These are phyloP conservation scores for Calephelis nemesis DNA, from an alignment of 1,140 invertebrate genomes.

Conservation along the genomic window DNA sequence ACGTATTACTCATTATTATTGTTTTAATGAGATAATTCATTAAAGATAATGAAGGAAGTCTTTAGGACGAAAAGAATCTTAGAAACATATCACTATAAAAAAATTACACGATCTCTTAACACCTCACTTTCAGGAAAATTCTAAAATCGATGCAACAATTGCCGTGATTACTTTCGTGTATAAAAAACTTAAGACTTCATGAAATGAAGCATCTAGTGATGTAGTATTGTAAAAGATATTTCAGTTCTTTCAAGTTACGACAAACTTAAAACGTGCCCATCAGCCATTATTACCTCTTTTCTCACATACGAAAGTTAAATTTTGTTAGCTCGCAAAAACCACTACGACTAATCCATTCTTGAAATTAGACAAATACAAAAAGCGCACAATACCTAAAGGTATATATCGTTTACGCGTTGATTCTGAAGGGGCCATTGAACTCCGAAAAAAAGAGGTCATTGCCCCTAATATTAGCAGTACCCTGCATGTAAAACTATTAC, in stretches of 20 bases:
- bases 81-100: no score
- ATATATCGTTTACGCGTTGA: slow-evolving; percentile 50
- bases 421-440: slow-evolving; percentile 64
- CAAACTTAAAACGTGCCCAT: not conserved
- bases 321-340: slow-evolving; percentile 1
- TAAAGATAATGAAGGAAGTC: no score
- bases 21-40: no score
- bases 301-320: slow-evolving; percentile 9
- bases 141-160: no score
- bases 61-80: no score
- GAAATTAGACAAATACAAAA: slow-evolving; percentile 25
- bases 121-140: no score
- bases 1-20: no score
- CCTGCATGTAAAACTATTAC: slow-evolving; percentile 35
- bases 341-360: not conserved
- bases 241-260: not conserved
- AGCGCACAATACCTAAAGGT: slow-evolving; percentile 33
- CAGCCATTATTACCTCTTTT: not conserved
- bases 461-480: slow-evolving; percentile 44
- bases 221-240: no score
- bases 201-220: no score
- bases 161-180: no score
- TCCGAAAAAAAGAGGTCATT: slow-evolving; percentile 67
- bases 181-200: no score
- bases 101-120: no score